Conservation (phyloP, 2,113 vertebrate genomes). For the Puma concolor region DNA sequence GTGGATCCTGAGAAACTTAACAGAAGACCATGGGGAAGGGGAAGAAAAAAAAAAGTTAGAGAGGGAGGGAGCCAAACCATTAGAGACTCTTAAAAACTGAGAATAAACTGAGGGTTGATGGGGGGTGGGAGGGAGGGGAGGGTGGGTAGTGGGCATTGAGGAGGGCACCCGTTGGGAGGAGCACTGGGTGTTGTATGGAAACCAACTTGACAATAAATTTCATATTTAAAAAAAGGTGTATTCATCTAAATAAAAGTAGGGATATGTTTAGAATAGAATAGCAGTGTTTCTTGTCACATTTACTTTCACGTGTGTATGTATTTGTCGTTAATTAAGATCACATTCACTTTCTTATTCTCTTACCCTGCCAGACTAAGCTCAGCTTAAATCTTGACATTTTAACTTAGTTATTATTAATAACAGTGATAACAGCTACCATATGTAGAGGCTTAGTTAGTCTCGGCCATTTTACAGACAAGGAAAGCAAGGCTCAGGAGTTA, state of each 20-base stretch:
- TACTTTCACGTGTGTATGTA: background rate
- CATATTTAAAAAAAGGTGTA: background rate
- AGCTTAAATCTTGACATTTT: slow-evolving; percentile 25
- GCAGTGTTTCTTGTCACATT: background rate
- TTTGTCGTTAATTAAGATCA: slow-evolving; percentile 30
- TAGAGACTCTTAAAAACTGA: too few species aligned
- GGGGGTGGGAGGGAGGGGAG: too few species aligned
- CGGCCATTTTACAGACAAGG: background rate
- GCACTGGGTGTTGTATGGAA: too few species aligned
- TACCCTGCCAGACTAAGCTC: background rate
- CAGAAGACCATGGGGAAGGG: too few species aligned
- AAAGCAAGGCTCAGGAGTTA: background rate
- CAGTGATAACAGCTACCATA: background rate
- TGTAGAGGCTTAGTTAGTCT: slow-evolving; percentile 6
- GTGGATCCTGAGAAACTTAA: too few species aligned
- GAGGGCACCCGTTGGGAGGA: too few species aligned
- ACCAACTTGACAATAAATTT: too few species aligned
- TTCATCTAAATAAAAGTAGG: background rate
- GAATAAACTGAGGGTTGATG: too few species aligned
- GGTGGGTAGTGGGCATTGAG: too few species aligned
- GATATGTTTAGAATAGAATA: slow-evolving; percentile 12
- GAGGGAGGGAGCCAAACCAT: too few species aligned
- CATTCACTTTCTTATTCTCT: slow-evolving; percentile 12
- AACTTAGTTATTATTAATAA: background rate
- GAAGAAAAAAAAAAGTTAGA: too few species aligned